These are phyloP conservation scores for Odontothrips loti DNA, from an alignment of 2,888 invertebrate species.

Conservation along the genomic window DNA sequence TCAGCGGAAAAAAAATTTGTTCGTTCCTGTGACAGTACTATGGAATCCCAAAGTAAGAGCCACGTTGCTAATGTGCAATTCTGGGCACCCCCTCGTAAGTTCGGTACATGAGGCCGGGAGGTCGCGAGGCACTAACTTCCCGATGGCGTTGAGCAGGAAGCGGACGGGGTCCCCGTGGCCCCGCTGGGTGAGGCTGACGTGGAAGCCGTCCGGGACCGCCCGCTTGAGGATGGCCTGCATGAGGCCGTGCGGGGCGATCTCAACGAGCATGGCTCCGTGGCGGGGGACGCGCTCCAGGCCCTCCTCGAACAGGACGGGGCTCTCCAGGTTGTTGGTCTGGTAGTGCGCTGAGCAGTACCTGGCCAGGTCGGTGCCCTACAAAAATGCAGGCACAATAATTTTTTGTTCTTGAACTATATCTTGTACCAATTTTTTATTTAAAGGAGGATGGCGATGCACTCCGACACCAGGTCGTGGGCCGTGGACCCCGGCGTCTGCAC, in stretches of 20 bases:
- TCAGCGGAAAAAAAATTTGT: too few species aligned
- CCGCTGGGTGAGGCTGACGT: slow-evolving; percentile 57
- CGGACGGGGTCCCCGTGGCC: slow-evolving; percentile 50
- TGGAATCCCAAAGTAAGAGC: too few species aligned
- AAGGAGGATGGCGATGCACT: too few species aligned
- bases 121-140: slow-evolving; percentile 46
- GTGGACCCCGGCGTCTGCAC: slow-evolving; percentile 47
- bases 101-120: too few species aligned
- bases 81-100: too few species aligned
- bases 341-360: slow-evolving; percentile 77
- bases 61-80: too few species aligned
- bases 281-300: slow-evolving; percentile 57
- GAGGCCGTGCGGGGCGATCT: slow-evolving; percentile 66
- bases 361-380: slow-evolving; percentile 57
- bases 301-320: slow-evolving; percentile 58
- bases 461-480: too few species aligned
- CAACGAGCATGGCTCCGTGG: slow-evolving; percentile 58
- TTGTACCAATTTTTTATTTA: too few species aligned
- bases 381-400: slow-evolving; percentile 41
- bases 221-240: slow-evolving; percentile 63
- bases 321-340: slow-evolving; percentile 78
- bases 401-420: slow-evolving; percentile 43
- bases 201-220: slow-evolving; percentile 53
- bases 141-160: slow-evolving; percentile 48
- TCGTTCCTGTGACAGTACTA: too few species aligned